Evolutionary conservation across 2,113 vertebrate genomes (phyloP).

Genomic region (Oreochromis niloticus): DNA sequence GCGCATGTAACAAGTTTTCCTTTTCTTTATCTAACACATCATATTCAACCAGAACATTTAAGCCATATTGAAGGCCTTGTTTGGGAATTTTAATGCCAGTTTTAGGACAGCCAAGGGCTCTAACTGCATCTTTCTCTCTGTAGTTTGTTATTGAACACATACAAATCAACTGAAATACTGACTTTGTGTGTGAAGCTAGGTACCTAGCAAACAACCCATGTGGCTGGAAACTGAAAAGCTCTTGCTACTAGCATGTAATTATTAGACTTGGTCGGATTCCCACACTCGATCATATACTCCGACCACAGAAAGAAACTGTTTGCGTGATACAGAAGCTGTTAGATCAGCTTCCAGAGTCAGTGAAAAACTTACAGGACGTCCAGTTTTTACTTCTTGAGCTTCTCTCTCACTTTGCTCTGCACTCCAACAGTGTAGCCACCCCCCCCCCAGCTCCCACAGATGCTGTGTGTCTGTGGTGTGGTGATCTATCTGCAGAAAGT

Average conservation of each 20-base stretch:
- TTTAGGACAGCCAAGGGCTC: neutral
- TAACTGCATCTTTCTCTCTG: neutral
- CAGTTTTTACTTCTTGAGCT: neutral
- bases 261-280: neutral
- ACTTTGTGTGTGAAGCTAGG: neutral
- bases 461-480: neutral
- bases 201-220: neutral
- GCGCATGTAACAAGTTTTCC: neutral
- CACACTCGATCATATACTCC: neutral
- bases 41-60: neutral
- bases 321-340: neutral
- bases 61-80: neutral
- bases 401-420: neutral
- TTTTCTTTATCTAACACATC: neutral
- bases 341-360: neutral
- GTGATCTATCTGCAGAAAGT: neutral
- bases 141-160: neutral
- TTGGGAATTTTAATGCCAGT: neutral
- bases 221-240: neutral
- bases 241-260: neutral
- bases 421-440: neutral
- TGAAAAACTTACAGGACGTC: neutral
- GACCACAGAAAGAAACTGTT: neutral
- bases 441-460: neutral
- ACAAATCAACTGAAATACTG: neutral